Base-by-base conservation (phyloP, 2,113 vertebrate genomes). In the Trichechus manatus region DNA sequence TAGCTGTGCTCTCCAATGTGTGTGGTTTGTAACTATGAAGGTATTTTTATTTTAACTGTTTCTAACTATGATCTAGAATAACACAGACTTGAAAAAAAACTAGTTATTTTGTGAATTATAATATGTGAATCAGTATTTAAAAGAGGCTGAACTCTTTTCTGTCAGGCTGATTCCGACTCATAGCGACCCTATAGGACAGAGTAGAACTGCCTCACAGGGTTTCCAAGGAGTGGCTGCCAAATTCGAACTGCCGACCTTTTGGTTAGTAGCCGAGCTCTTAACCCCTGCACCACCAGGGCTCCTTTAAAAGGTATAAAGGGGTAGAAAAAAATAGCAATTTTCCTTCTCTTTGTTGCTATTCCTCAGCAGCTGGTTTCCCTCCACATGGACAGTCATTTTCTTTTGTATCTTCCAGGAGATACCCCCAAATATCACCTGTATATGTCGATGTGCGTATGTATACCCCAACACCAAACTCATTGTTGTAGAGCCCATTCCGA, bases 41-140 rank as follows among this genome's bases (percentile, higher is more conserved):
- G 25, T 50, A 68, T 80, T 85, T 95, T 44, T 59, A 64, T 72
- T 53, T 87, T 95, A 91, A 66, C 33, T 39, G 6, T 87, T 87
- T 90, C 9, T 29, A 79, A 61, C 47, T 44, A 68, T 85, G 84
- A 80, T 39, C 31, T n/a, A 89, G 29, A 56, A 82, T 31, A 14
- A 27, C 4, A 33, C 6, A 22, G 70, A 83, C 31, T 23, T 89
- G 6, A 47, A 47, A 56, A 72, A 83, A 66, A 70, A 56, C 68
- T 5, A 50, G 74, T 83, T 91, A 77, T 70, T 86, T 77, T 61
- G 19, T 77, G 14, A 72, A 70, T 72, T 80, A 13, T 81, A 82
- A 61, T 79, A 53, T 4, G 1, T 19, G 31, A 77, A 6, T 42
- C 31, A 81, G 85, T 33, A 66, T 74, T 87, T 70, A 56, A 56